phyloP scores from a whole-genome alignment of 2,797 vertebrate species.

The Oryzias sinensis region DNA sequence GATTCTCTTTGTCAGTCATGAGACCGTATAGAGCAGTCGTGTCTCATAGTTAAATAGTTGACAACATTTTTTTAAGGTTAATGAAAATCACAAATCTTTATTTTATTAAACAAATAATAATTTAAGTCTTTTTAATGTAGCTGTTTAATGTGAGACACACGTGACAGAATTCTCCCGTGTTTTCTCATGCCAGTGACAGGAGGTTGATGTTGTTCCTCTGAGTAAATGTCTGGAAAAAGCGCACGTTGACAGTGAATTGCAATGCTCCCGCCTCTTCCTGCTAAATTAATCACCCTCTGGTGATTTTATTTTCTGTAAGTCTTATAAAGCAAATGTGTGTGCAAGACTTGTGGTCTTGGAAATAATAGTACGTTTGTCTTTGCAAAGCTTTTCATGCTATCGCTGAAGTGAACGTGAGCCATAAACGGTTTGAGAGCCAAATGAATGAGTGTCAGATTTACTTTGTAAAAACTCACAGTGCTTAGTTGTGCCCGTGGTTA shows the following conservation, averaged over 20 bases:
- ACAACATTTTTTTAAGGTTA: too few species aligned
- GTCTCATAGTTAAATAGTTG: too few species aligned
- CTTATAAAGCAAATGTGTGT: conserved; percentile 11
- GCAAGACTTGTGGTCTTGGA: conserved; percentile 8
- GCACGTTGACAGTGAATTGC: conserved; percentile 32
- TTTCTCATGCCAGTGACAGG: conserved; percentile 9
- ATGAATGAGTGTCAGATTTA: background rate
- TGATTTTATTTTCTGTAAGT: background rate
- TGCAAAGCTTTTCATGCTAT: background rate
- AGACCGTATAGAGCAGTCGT: background rate
- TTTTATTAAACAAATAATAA: too few species aligned
- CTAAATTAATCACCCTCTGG: conserved; percentile 28
- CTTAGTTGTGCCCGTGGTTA: background rate
- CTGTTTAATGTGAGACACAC: too few species aligned
- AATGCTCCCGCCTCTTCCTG: conserved; percentile 20
- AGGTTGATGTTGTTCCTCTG: conserved; percentile 21
- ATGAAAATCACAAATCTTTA: too few species aligned
- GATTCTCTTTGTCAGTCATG: background rate
- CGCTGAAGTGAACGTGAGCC: background rate
- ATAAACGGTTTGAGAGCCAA: background rate
- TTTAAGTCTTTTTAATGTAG: too few species aligned
- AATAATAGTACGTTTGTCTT: conserved; percentile 10
- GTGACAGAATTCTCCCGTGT: conserved; percentile 21
- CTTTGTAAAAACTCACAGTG: background rate
- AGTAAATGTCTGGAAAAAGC: conserved; percentile 22